Conservation (phyloP, 35 echinoderm and acorn worm species). For the Lytechinus variegatus region DNA sequence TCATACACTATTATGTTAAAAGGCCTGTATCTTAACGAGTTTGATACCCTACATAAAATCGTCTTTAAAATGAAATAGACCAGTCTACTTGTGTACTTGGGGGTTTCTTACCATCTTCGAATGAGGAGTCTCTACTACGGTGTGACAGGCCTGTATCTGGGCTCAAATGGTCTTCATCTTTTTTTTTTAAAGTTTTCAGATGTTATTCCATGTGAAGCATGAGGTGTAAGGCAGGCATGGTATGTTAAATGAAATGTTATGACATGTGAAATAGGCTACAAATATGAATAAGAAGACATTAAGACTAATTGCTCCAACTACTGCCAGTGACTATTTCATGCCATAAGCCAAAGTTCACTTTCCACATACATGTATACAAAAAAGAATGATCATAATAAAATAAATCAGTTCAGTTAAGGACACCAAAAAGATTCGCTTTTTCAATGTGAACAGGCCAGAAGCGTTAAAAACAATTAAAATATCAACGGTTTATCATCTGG, state of each 20-base stretch:
- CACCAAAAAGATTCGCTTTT: no score
- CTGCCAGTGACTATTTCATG: no score
- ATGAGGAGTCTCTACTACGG: slow-evolving; percentile 29
- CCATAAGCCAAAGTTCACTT: no score
- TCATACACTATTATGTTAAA: no score
- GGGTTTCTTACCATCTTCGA: slow-evolving; percentile 12
- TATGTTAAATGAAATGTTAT: neutral
- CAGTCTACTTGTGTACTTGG: neutral
- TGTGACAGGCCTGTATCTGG: neutral
- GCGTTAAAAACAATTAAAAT: no score
- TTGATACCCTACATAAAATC: neutral
- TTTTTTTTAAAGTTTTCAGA: neutral
- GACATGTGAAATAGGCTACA: neutral
- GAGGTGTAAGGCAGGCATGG: neutral
- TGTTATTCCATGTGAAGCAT: neutral
- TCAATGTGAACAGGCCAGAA: no score
- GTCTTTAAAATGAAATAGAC: neutral
- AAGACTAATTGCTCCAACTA: no score
- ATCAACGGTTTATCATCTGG: no score
- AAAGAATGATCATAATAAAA: no score
- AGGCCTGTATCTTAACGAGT: no score
- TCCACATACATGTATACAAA: no score
- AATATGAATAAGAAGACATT: neutral
- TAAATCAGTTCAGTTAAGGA: no score
- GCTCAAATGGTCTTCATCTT: slow-evolving; percentile 20